Percentiles rank a stretch among this genome's conserved stretches.
Evolutionary conservation across 2,888 invertebrate genomes (phyloP).

Genomic region (Rhimphoctona megacephalus): DNA sequence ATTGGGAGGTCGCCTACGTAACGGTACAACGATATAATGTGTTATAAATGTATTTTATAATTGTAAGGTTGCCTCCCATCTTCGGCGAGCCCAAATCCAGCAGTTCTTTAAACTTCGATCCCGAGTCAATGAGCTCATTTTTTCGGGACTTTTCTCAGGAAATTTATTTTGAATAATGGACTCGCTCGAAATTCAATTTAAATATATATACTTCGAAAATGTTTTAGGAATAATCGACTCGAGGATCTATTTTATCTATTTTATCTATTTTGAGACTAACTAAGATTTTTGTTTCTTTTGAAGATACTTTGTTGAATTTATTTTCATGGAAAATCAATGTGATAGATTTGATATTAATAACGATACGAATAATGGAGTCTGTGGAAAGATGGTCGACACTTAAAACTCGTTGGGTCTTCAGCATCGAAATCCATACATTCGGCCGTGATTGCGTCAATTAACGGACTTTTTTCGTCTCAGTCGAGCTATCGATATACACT

Average conservation of each 20-base stretch:
- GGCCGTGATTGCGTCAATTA: neutral
- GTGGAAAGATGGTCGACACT: neutral
- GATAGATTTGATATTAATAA: neutral
- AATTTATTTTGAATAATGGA: neutral
- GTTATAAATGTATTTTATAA: conserved; percentile 33
- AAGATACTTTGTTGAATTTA: neutral
- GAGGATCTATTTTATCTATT: no score
- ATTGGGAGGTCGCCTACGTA: conserved; percentile 68
- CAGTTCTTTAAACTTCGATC: neutral
- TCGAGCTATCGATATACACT: neutral
- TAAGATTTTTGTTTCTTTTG: neutral
- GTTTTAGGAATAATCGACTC: neutral
- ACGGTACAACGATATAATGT: conserved; percentile 61
- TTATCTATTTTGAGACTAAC: neutral
- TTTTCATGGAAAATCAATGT: neutral
- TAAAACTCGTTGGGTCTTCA: neutral
- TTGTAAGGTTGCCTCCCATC: conserved; percentile 1
- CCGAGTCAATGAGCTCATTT: conserved; percentile 12
- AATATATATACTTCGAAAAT: neutral
- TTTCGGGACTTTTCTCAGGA: neutral
- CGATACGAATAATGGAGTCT: neutral
- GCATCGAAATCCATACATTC: neutral
- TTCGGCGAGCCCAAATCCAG: conserved; percentile 1
- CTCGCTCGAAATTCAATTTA: neutral
- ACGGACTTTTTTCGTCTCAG: neutral